phyloP scores from a whole-genome alignment of 2,113 vertebrate species.

The Albula glossodonta region DNA sequence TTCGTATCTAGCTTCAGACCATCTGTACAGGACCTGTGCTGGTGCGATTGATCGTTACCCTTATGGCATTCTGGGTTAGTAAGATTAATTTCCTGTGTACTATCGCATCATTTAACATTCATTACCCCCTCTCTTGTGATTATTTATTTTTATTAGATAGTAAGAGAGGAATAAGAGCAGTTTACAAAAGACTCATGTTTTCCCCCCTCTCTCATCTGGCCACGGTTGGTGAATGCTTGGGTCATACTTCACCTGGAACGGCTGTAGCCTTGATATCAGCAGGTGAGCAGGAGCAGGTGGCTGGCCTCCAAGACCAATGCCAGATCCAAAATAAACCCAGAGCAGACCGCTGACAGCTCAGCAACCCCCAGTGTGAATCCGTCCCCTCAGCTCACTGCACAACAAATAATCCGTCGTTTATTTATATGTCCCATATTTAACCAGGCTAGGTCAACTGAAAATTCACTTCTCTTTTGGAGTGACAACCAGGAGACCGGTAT shows the following conservation, averaged over 20 bases:
- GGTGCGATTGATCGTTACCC: not conserved
- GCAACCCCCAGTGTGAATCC: not conserved
- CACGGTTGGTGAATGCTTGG: not conserved
- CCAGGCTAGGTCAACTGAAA: too few species aligned
- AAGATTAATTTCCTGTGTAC: too few species aligned
- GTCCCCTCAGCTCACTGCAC: not conserved
- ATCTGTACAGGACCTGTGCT: not conserved
- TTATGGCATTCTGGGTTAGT: not conserved
- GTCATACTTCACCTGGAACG: not conserved
- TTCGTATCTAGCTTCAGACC: not conserved
- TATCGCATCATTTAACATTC: too few species aligned
- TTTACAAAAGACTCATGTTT: not conserved
- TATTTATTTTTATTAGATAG: too few species aligned
- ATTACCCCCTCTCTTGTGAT: too few species aligned
- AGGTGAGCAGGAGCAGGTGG: not conserved
- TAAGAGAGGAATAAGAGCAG: too few species aligned
- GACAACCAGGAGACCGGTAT: too few species aligned
- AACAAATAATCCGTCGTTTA: not conserved
- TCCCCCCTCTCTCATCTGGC: not conserved
- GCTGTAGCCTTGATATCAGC: not conserved
- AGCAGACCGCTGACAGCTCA: not conserved
- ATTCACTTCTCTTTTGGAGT: too few species aligned
- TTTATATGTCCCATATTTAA: too few species aligned
- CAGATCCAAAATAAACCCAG: not conserved
- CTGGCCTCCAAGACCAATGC: not conserved